Evolutionary conservation across 35 echinoderm and acorn worm genomes (phyloP).

Genomic region (Lytechinus pictus): DNA sequence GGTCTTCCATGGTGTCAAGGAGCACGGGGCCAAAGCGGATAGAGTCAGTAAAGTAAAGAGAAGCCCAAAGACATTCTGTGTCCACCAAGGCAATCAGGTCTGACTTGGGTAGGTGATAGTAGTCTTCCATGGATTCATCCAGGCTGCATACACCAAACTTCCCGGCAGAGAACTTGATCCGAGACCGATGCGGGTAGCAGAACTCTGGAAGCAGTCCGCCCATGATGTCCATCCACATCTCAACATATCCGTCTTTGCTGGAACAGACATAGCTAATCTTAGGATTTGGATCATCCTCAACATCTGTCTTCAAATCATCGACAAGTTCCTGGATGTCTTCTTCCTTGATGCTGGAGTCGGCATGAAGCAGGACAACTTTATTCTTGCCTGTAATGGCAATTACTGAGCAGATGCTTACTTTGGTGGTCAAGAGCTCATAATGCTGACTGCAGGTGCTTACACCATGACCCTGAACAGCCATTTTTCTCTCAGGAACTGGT

Average conservation of each 20-base stretch:
- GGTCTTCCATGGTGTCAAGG: neutral
- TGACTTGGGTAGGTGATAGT: slow-evolving; percentile 8
- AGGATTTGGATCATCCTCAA: neutral
- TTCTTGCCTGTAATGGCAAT: neutral
- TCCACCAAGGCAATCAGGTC: slow-evolving; percentile 25
- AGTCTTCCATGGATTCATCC: neutral
- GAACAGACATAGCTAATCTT: slow-evolving; percentile 30
- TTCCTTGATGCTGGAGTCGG: slow-evolving; percentile 1
- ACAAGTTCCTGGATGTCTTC: neutral
- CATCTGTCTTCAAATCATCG: neutral
- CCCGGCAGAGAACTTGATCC: slow-evolving; percentile 36
- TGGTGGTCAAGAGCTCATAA: slow-evolving; percentile 30
- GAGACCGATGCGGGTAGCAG: slow-evolving; percentile 30
- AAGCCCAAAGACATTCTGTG: slow-evolving; percentile 46
- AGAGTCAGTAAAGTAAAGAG: slow-evolving; percentile 23
- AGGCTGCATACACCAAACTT: slow-evolving; percentile 10
- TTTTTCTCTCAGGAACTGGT: neutral
- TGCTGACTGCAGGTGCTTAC: neutral
- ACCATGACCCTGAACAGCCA: slow-evolving; percentile 32
- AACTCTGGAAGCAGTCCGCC: slow-evolving; percentile 27
- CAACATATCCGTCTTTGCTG: neutral
- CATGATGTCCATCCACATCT: slow-evolving; percentile 21
- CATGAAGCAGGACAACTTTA: slow-evolving; percentile 5
- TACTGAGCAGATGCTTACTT: slow-evolving; percentile 41
- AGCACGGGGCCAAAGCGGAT: slow-evolving; percentile 28